Evolutionary conservation across 2,797 vertebrate species (phyloP).

Genomic region (Sebastes itinus): DNA sequence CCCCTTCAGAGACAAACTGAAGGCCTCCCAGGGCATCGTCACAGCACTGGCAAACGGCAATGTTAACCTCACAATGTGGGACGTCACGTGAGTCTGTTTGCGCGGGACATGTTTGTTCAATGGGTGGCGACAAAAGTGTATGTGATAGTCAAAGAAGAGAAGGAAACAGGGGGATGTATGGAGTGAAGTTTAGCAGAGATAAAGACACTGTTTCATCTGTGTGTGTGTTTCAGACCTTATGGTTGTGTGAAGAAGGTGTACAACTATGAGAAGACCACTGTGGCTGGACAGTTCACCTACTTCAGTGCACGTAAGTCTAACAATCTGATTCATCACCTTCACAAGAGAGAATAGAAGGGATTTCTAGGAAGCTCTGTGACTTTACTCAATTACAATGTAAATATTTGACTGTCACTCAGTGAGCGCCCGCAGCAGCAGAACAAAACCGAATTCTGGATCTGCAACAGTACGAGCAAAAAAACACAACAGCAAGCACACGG

Average conservation of each 20-base stretch:
- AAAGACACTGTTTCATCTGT: conserved; percentile 13
- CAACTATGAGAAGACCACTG: conserved; percentile 76
- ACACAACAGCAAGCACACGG: not conserved
- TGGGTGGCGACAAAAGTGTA: not conserved
- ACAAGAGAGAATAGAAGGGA: not conserved
- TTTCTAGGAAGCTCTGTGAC: not conserved
- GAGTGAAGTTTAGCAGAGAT: not conserved
- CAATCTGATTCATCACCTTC: not conserved
- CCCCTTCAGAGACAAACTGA: conserved; percentile 71
- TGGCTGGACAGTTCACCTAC: conserved; percentile 81
- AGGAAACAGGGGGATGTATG: not conserved
- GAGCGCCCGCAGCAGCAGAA: not conserved
- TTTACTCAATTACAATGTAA: not conserved
- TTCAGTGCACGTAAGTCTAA: conserved; percentile 81
- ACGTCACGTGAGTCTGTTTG: conserved; percentile 65
- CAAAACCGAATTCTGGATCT: not conserved
- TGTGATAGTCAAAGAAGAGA: not conserved
- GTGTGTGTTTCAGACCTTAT: conserved; percentile 57
- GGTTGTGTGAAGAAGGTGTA: conserved; percentile 69
- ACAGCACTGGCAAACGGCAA: conserved; percentile 67
- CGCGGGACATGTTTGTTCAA: not conserved
- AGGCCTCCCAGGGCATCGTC: conserved; percentile 72
- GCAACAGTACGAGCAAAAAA: not conserved
- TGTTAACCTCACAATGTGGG: conserved; percentile 84
- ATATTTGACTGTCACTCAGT: not conserved